These are phyloP conservation scores for Lasius fuliginosus DNA, from an alignment of 2,888 invertebrate species.

Conservation along the genomic window DNA sequence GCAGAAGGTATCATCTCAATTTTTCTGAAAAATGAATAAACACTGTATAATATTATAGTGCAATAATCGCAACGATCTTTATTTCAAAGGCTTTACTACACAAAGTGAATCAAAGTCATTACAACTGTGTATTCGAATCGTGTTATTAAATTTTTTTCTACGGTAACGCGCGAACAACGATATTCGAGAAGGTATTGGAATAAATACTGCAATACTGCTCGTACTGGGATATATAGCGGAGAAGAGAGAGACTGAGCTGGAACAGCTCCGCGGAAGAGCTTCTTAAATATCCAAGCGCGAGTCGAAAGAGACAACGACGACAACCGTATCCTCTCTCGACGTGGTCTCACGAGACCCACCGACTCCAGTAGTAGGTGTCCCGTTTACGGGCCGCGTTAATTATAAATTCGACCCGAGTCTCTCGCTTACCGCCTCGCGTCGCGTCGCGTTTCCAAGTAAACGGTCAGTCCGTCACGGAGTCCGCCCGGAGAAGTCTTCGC, in stretches of 20 bases:
- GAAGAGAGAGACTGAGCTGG: background rate
- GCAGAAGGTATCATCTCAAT: background rate
- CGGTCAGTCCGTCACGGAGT: conserved; percentile 70
- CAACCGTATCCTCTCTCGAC: conserved; percentile 33
- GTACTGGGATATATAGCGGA: conserved; percentile 1
- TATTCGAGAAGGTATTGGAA: background rate
- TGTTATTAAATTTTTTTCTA: background rate
- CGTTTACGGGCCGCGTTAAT: conserved; percentile 81
- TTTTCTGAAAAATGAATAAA: background rate
- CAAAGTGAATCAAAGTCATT: background rate
- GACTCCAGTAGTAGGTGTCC: conserved; percentile 78
- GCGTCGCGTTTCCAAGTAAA: conserved; percentile 69
- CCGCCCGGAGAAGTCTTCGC: conserved; percentile 56
- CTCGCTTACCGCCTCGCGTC: conserved; percentile 47
- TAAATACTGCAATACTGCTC: background rate
- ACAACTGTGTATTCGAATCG: background rate
- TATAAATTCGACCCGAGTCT: conserved; percentile 79
- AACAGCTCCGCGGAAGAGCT: conserved; percentile 27
- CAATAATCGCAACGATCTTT: background rate
- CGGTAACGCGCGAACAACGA: background rate
- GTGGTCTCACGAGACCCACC: conserved; percentile 57
- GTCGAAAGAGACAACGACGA: conserved; percentile 44
- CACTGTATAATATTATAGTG: background rate
- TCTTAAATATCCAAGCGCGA: conserved; percentile 41
- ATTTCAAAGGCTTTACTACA: background rate